Evolutionary conservation across 2,113 vertebrate genomes (phyloP).

Genomic region (Chlorodrepanis virens): DNA sequence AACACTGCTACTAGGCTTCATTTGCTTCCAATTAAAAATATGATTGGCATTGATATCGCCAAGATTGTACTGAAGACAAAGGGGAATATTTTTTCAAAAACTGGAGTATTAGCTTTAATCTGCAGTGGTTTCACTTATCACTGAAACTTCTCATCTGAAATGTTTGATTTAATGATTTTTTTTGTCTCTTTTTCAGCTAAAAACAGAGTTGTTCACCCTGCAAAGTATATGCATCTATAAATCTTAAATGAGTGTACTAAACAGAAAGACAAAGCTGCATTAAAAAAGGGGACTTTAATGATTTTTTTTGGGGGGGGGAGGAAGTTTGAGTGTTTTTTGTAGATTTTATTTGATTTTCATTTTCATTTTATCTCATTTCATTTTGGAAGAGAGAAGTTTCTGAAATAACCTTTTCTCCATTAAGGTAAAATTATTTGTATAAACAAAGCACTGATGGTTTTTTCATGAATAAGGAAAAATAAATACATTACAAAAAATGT

Average conservation of each 20-base stretch:
- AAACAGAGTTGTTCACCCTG: neutral
- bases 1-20: neutral
- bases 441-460: neutral
- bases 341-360: neutral
- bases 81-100: neutral
- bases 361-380: neutral
- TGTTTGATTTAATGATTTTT: neutral
- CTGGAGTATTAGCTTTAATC: neutral
- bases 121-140: neutral
- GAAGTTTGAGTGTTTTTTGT: neutral
- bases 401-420: neutral
- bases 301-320: accelerated
- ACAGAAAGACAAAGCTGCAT: neutral
- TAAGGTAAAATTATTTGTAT: neutral
- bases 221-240: neutral
- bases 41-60: neutral
- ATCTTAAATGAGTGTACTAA: neutral
- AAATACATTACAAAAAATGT: neutral
- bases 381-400: neutral
- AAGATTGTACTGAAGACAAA: neutral
- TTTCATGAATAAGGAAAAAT: neutral
- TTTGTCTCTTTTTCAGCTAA: neutral
- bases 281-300: neutral
- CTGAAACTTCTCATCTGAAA: neutral
- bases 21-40: neutral